phyloP scores from a whole-genome alignment of 2,113 vertebrate genomes.

The Xyliphius kryptos region DNA sequence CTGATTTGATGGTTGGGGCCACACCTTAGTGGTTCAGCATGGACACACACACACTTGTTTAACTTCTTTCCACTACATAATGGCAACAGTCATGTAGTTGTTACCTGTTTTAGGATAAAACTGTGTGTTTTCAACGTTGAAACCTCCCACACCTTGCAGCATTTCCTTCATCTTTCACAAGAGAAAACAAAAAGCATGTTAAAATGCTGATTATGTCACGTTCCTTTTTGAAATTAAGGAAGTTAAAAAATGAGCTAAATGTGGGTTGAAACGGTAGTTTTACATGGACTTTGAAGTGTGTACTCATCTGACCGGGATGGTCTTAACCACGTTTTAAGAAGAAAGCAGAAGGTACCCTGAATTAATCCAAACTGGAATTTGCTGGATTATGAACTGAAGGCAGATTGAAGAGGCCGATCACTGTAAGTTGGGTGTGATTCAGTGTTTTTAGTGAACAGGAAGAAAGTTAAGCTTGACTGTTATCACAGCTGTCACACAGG shows the following conservation, averaged over 20 bases:
- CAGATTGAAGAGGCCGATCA: constrained; percentile 40
- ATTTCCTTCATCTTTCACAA: constrained; percentile 21
- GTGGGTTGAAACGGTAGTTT: not conserved
- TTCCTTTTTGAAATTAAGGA: constrained; percentile 62
- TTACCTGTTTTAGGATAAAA: not conserved
- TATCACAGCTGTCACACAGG: constrained; percentile 30
- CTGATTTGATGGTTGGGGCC: constrained; percentile 34
- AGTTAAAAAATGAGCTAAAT: constrained; percentile 37
- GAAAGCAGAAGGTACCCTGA: constrained; percentile 5
- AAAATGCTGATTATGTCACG: constrained; percentile 42
- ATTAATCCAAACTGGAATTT: constrained; percentile 16
- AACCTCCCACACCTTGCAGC: not conserved
- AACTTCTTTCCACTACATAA: too few species aligned
- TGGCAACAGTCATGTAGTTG: not conserved
- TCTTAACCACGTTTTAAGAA: not conserved
- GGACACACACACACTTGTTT: not conserved
- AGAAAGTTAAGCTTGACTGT: constrained; percentile 11
- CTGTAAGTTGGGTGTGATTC: constrained; percentile 49
- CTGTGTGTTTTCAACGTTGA: not conserved
- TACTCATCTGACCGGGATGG: constrained; percentile 20
- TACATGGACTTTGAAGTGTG: not conserved
- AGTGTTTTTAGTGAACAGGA: constrained; percentile 23
- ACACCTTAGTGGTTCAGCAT: not conserved
- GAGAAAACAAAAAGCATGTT: constrained; percentile 10
- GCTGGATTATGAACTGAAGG: constrained; percentile 7